phyloP scores from a whole-genome alignment of 2,113 vertebrate genomes.

The Lonchura striata region DNA sequence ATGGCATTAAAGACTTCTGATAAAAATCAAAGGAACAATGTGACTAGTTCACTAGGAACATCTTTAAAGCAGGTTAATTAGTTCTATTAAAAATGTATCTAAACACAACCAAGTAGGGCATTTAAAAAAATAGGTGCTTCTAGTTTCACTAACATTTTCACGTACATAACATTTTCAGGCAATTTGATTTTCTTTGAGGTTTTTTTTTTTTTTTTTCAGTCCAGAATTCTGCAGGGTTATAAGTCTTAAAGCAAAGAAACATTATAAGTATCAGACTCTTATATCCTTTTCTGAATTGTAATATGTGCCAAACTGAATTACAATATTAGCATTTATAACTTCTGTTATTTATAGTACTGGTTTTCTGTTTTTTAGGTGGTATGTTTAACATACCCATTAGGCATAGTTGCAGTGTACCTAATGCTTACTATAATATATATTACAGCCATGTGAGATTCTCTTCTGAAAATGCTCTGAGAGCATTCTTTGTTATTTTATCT shows the following conservation, averaged over 20 bases:
- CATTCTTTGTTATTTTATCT: conserved; percentile 21
- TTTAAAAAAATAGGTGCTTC: neutral
- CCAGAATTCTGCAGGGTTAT: neutral
- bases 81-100: neutral
- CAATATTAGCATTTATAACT: neutral
- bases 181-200: neutral
- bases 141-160: neutral
- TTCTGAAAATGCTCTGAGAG: neutral
- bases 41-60: neutral
- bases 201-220: neutral
- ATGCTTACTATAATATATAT: neutral
- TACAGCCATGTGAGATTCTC: neutral
- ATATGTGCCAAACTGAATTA: neutral
- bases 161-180: neutral
- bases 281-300: neutral
- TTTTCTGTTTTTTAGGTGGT: neutral
- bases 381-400: neutral
- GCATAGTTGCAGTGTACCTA: neutral
- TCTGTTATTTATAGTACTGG: neutral
- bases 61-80: neutral
- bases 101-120: neutral
- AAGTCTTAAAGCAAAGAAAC: neutral
- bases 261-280: neutral
- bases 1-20: neutral
- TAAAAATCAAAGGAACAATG: neutral